Percentiles rank a stretch among this genome's conserved stretches.
Conservation (phyloP, 2,888 invertebrate genomes). For the Odontocolon sp. region DNA sequence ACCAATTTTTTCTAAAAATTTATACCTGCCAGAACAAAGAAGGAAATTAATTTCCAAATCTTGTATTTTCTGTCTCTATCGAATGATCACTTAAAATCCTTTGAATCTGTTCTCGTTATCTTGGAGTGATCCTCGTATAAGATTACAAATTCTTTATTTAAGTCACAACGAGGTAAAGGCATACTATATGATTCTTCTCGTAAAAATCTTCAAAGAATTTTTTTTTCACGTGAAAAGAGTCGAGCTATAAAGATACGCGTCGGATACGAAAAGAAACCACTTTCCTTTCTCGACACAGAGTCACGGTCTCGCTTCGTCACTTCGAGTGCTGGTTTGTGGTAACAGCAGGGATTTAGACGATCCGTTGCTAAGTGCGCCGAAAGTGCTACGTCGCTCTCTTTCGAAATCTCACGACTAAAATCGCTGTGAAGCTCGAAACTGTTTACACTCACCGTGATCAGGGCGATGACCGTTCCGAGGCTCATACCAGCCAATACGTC, state of each 20-base stretch:
- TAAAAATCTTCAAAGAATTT: conserved; percentile 10
- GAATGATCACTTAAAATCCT: too few relatives aligned
- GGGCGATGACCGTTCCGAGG: conserved; percentile 86
- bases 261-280: conserved; percentile 17
- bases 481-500: conserved; percentile 93
- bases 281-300: conserved; percentile 16
- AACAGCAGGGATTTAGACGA: background rate
- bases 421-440: background rate
- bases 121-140: too few relatives aligned
- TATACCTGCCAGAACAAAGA: too few relatives aligned
- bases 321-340: conserved; percentile 12
- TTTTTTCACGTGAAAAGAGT: background rate
- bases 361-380: conserved; percentile 19
- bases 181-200: background rate
- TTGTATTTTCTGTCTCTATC: too few relatives aligned
- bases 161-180: background rate
- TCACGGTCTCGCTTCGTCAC: conserved; percentile 25
- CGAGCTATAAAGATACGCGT: conserved; percentile 36
- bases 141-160: background rate
- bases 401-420: conserved; percentile 14
- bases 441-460: conserved; percentile 86
- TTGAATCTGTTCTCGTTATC: too few relatives aligned
- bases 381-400: conserved; percentile 16
- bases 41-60: too few relatives aligned
- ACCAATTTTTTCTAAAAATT: too few relatives aligned